phyloP scores from a whole-genome alignment of 1,140 invertebrate genomes.

The Solenopsis invicta region DNA sequence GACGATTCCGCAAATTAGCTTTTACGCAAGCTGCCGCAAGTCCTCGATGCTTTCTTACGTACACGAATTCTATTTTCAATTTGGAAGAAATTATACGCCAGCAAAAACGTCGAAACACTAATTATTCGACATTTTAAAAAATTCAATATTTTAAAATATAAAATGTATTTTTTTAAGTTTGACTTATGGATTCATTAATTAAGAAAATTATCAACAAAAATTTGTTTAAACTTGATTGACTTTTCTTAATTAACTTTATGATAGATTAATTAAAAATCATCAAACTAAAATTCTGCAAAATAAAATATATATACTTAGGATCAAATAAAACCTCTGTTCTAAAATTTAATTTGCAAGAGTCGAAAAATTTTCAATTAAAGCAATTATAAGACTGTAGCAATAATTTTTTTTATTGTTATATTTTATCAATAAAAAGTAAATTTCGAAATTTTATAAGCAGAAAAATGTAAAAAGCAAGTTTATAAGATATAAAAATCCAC shows the following conservation, averaged over 20 bases:
- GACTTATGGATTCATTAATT: background rate
- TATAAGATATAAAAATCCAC: background rate
- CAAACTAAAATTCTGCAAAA: background rate
- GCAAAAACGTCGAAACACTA: background rate
- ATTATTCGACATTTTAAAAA: background rate
- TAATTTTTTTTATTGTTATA: too few species aligned
- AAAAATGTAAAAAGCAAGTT: too few species aligned
- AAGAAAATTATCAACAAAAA: background rate
- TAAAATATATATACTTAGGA: background rate
- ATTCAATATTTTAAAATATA: background rate
- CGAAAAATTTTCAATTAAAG: background rate
- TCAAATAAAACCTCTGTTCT: background rate
- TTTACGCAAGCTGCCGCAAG: background rate
- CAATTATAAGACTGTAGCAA: background rate
- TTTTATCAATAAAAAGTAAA: slow-evolving; percentile 26
- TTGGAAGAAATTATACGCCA: background rate
- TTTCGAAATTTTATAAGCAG: background rate
- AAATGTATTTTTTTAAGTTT: background rate
- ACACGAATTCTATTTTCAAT: background rate
- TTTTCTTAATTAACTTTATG: background rate
- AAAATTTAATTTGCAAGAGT: background rate
- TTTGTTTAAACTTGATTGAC: background rate
- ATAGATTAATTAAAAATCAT: background rate
- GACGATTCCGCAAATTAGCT: slow-evolving; percentile 21
- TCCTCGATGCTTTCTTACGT: background rate